Conservation (phyloP, 2,113 vertebrate species). For the Tautogolabrus adspersus region DNA sequence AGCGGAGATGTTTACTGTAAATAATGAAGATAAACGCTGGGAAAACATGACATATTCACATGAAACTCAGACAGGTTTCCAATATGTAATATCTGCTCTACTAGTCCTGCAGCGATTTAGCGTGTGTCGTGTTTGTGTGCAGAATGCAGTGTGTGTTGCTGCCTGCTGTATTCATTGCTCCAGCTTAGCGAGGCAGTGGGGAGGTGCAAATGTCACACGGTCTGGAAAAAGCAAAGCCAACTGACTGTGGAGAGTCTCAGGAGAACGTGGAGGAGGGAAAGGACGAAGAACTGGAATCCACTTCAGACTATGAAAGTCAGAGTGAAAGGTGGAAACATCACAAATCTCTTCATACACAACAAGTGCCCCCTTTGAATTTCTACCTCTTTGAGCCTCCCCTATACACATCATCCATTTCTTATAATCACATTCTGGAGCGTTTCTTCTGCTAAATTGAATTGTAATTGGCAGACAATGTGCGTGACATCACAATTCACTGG, state of each 20-base stretch:
- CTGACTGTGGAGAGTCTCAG: background rate
- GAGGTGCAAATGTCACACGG: constrained; percentile 63
- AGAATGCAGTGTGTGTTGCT: constrained; percentile 14
- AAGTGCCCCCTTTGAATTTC: background rate
- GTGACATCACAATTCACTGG: constrained; percentile 66
- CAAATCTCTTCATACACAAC: constrained; percentile 7
- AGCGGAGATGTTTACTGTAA: constrained; percentile 21
- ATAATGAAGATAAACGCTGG: constrained; percentile 40
- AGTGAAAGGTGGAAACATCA: constrained; percentile 55
- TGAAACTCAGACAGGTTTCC: constrained; percentile 29
- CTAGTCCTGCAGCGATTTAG: background rate
- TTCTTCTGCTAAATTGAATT: constrained; percentile 71
- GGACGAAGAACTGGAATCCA: constrained; percentile 30
- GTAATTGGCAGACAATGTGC: constrained; percentile 71
- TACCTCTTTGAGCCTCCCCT: background rate
- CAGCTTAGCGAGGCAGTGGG: constrained; percentile 6
- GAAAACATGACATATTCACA: constrained; percentile 15
- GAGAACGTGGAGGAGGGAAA: constrained; percentile 3
- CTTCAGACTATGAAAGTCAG: constrained; percentile 47
- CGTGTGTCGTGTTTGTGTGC: constrained; percentile 21
- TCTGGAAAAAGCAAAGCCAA: constrained; percentile 35
- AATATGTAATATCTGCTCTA: background rate
- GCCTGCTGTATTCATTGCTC: constrained; percentile 42
- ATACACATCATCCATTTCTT: constrained; percentile 7
- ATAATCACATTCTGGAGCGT: constrained; percentile 67